Conservation (phyloP, 1,140 invertebrate species). For the Rhizoglyphus robini region DNA sequence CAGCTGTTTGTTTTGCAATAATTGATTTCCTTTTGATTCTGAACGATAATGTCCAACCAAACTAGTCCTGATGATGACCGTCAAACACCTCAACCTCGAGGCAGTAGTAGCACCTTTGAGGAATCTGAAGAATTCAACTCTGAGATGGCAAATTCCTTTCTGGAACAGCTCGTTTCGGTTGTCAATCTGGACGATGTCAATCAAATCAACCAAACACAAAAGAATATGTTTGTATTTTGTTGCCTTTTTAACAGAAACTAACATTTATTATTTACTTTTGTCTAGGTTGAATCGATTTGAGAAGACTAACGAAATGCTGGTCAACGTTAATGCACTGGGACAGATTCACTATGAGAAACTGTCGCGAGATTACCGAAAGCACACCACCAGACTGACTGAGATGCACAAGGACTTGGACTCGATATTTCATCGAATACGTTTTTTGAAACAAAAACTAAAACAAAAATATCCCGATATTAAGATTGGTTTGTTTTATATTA, state of each 20-base stretch:
- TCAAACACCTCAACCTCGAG: no score
- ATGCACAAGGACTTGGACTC: slow-evolving; percentile 48
- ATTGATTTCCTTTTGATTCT: no score
- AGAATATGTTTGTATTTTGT: not conserved
- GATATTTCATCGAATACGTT: slow-evolving; percentile 45
- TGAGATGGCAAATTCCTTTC: not conserved
- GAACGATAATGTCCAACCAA: no score
- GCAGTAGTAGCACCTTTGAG: no score
- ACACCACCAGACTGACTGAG: slow-evolving; percentile 58
- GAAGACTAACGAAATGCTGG: slow-evolving; percentile 93
- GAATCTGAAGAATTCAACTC: no score
- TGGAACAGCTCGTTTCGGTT: not conserved
- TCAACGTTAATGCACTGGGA: slow-evolving; percentile 81
- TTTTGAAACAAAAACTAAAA: slow-evolving; percentile 63
- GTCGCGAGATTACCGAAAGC: slow-evolving; percentile 69
- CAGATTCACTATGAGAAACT: slow-evolving; percentile 62
- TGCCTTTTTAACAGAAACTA: not conserved
- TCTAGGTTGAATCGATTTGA: slow-evolving; percentile 83
- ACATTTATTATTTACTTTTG: slow-evolving; percentile 26
- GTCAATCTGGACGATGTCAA: not conserved
- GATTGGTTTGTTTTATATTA: not conserved
- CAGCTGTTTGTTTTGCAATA: no score
- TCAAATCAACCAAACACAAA: not conserved
- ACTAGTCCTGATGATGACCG: no score
- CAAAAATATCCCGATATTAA: slow-evolving; percentile 65